Evolutionary conservation across 1,140 invertebrate species (phyloP), one percentile per base, ranked within the genome.

Genomic region (Diabrotica undecimpunctata): DNA sequence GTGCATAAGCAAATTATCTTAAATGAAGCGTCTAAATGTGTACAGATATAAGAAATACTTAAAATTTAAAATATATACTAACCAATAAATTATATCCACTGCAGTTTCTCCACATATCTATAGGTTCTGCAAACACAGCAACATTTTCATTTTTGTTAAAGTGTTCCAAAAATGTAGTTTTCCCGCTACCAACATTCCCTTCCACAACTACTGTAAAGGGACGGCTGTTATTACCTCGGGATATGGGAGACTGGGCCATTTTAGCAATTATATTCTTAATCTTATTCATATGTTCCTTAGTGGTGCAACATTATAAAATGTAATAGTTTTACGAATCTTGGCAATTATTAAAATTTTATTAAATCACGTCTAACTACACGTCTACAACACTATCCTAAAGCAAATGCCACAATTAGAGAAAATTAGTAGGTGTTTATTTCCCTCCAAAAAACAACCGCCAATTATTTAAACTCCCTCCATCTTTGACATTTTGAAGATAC

Each of bases 161-260:
- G 80, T 95, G 87, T 70, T 94, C 86, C 8, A 97, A 75, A 76
- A 95, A 93, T 10, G 94, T 94, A 7, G 94, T 95, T 82, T 96
- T 97, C 5, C 94, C 94, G 79, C 92, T 91, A 35, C 93, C 94
- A 74, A 96, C 95, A 78, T 96, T 96, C 37, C 94, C 94, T 79
- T 96, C 94, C 6, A 96, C 88, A 46, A 92, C 86, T 9, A 96
- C 89, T 0, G 90, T 93, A 69, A 90, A 90, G 0, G 88, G 88
- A 65, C 80, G 81, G 11, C 13, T 56, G 56, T 13, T 9, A 12
- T 59, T 37, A 58, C 46, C 62, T 65, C 50, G 65, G 41, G 63
- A 52, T 35, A 39, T 35, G 10, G 53, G 51, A 8, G 67, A 54
- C 7, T 53, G 54, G 25, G 64, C 67, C 58, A 69, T 58, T 64